Base-by-base conservation (phyloP, 2,797 vertebrate genomes). In the Amniataba percoides region DNA sequence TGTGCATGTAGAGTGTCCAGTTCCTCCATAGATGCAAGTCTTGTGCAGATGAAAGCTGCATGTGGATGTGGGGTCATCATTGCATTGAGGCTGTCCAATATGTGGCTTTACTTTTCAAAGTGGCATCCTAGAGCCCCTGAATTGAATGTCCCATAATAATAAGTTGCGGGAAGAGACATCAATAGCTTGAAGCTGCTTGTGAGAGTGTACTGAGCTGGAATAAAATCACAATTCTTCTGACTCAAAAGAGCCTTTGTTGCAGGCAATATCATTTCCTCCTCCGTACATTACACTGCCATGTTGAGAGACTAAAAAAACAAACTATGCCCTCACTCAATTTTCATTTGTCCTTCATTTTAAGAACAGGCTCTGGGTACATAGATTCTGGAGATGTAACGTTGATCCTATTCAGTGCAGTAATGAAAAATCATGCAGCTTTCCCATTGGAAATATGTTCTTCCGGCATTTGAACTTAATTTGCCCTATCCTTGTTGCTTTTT, bases 151-250 rank as follows among this genome's bases (percentile, higher is more conserved):
- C 64, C 87, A 86, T 55, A 85, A 81, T 66, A 88, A 51, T 72
- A 71, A 71, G 71, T 62, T 80, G 78, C 59, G 8, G 56, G 64
- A 85, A 72, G 67, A 87, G 80, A 87, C 83, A 78, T 83, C 83
- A 84, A 68, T 89, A 78, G 81, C 84, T 89, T 16, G 80, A 69
- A 92, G 87, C 89, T 51, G 71, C 80, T 83, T 67, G 61, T 78
- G 83, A 75, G 74, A 65, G 78, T 18, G 66, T 65, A 80, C 66
- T 58, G 84, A 89, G 78, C 76, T 76, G 78, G 87, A 90, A 85
- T 78, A 75, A 89, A 87, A 90, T 89, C 80, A 74, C 80, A 84
- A 80, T 84, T 84, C 76, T 80, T 82, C 51, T 52, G 72, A 81
- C 83, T 91, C 79, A 65, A 65, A 81, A 87, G 82, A 84, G 83